phyloP scores from a whole-genome alignment of 2,888 invertebrate genomes.

The Drosophila meridiana region DNA sequence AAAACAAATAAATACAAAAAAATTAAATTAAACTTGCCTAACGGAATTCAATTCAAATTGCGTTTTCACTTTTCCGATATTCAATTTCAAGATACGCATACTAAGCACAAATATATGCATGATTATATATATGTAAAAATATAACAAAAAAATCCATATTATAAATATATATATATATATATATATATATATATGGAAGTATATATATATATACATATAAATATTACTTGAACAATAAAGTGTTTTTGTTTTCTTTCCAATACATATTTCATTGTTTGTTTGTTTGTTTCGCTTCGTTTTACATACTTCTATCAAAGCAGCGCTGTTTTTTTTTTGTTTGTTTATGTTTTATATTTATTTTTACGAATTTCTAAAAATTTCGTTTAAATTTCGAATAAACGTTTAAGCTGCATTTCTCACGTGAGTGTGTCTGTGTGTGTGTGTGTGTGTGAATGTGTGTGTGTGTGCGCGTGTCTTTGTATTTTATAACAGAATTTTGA shows the following conservation, averaged over 20 bases:
- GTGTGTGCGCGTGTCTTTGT: conserved; percentile 17
- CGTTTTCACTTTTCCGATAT: conserved; percentile 21
- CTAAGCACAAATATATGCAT: conserved; percentile 38
- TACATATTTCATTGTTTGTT: conserved; percentile 46
- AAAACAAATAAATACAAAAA: not conserved
- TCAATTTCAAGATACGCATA: conserved; percentile 28
- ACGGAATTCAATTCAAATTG: conserved; percentile 31
- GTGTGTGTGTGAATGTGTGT: conserved; percentile 18
- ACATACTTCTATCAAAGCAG: conserved; percentile 79
- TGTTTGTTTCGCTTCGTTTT: conserved; percentile 39
- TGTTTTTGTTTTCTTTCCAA: conserved; percentile 43
- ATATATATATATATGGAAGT: conserved; percentile 28
- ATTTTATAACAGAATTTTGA: conserved; percentile 14
- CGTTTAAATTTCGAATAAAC: conserved; percentile 26
- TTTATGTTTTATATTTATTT: conserved; percentile 9
- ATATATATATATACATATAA: conserved; percentile 31
- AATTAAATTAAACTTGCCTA: not conserved
- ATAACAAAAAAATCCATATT: conserved; percentile 9
- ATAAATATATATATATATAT: conserved; percentile 23
- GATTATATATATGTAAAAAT: conserved; percentile 27
- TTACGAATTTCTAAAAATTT: conserved; percentile 37
- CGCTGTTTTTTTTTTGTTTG: conserved; percentile 56
- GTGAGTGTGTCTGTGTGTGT: conserved; percentile 19
- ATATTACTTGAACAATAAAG: conserved; percentile 47
- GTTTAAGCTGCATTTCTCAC: conserved; percentile 41